These are phyloP conservation scores for human DNA, from an alignment of 2,113 vertebrate genomes.

Conservation along the genomic window DNA sequence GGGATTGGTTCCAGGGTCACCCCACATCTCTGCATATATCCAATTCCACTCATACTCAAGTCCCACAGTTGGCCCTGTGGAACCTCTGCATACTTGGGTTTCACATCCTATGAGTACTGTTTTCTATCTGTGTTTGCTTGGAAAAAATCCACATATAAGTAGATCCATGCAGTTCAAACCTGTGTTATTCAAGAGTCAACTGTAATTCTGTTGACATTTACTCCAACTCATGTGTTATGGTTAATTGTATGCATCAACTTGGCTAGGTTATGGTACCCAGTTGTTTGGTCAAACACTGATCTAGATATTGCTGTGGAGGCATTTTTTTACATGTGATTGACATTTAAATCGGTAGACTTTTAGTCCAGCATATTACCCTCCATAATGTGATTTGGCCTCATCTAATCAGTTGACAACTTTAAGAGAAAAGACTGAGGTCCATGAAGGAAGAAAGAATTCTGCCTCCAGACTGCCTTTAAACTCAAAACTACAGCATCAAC, in stretches of 20 bases:
- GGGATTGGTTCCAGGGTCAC: not conserved
- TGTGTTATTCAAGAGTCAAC: not conserved
- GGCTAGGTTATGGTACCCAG: not conserved
- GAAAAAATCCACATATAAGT: not conserved
- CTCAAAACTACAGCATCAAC: not conserved
- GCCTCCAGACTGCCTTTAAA: not conserved
- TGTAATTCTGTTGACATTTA: not conserved
- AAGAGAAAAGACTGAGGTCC: not conserved
- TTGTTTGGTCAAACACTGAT: not conserved
- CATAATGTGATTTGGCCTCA: not conserved
- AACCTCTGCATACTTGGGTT: not conserved
- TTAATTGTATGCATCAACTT: not conserved
- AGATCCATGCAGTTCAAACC: not conserved
- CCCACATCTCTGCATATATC: not conserved
- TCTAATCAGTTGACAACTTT: not conserved
- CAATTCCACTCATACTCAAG: not conserved
- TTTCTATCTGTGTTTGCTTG: not conserved
- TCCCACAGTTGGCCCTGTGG: not conserved
- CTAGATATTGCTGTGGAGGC: not conserved
- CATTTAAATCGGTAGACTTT: not conserved
- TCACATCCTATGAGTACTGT: not conserved
- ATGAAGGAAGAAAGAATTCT: not conserved
- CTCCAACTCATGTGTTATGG: not conserved
- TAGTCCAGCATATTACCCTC: not conserved
- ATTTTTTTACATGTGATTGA: not conserved